Evolutionary conservation across 2,113 vertebrate genomes (phyloP).

Genomic region (Galemys pyrenaicus): DNA sequence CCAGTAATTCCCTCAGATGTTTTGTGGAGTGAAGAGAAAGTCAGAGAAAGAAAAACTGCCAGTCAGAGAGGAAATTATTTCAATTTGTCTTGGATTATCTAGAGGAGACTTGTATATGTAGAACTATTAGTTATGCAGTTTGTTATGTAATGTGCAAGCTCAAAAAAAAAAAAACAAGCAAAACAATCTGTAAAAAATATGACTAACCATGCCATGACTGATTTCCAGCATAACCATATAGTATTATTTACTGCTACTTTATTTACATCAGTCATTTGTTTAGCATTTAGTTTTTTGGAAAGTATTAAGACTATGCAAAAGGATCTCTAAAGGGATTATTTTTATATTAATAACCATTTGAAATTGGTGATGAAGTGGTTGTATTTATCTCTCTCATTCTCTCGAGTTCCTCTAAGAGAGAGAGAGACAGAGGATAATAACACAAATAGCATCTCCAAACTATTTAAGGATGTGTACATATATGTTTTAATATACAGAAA

Average conservation of each 20-base stretch:
- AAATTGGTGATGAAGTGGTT: neutral
- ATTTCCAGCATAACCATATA: neutral
- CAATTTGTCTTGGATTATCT: neutral
- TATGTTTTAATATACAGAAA: neutral
- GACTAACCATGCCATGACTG: neutral
- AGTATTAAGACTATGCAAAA: neutral
- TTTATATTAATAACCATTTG: neutral
- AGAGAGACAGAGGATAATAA: neutral
- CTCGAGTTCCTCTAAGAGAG: too few species aligned
- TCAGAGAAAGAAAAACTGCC: constrained; percentile 16
- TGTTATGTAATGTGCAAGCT: neutral
- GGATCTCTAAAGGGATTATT: neutral
- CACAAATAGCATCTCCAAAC: neutral
- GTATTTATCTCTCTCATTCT: too few species aligned
- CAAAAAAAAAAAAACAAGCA: neutral
- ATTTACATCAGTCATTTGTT: constrained; percentile 18
- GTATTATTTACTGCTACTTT: neutral
- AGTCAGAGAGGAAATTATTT: constrained; percentile 36
- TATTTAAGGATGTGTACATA: neutral
- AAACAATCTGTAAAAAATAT: neutral
- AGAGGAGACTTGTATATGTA: neutral
- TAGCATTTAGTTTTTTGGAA: neutral
- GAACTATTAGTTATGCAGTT: neutral
- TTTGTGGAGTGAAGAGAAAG: constrained; percentile 19
- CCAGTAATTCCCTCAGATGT: neutral